phyloP scores from a whole-genome alignment of 1,140 invertebrate species.

The Drosophila rufa region DNA sequence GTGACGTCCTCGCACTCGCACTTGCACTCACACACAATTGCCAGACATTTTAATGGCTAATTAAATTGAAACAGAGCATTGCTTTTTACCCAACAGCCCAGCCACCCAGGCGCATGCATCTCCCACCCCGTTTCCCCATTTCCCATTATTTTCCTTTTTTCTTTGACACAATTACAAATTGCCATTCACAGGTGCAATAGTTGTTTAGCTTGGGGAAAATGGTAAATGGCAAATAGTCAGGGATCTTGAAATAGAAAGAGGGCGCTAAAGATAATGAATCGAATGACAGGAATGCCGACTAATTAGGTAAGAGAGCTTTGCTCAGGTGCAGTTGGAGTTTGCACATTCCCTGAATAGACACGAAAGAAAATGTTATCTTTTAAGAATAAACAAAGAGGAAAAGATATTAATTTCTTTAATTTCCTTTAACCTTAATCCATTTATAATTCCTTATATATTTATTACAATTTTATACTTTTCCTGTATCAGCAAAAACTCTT shows the following conservation, averaged over 20 bases:
- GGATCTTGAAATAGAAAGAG: conserved; percentile 27
- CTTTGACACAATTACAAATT: conserved; percentile 80
- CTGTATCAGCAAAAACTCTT: not conserved
- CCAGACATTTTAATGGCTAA: conserved; percentile 77
- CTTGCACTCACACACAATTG: conserved; percentile 39
- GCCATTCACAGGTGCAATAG: conserved; percentile 63
- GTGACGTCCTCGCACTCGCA: conserved; percentile 67
- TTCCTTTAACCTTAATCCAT: not conserved
- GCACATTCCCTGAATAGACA: conserved; percentile 3
- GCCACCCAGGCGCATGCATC: conserved; percentile 38
- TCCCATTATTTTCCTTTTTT: conserved; percentile 14
- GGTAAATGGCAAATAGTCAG: conserved; percentile 26
- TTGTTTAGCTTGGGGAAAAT: conserved; percentile 38
- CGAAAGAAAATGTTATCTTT: not conserved
- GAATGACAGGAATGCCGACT: conserved; percentile 34
- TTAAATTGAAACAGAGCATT: conserved; percentile 76
- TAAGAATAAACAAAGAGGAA: not conserved
- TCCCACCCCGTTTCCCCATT: not conserved
- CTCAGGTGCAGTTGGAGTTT: conserved; percentile 18
- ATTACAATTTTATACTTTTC: not conserved
- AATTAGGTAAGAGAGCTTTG: conserved; percentile 22
- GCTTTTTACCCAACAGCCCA: conserved; percentile 38
- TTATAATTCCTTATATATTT: not conserved
- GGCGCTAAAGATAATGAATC: conserved; percentile 49
- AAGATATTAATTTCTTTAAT: not conserved